Conservation (phyloP, 2,113 vertebrate species). For the Eptesicus fuscus region DNA sequence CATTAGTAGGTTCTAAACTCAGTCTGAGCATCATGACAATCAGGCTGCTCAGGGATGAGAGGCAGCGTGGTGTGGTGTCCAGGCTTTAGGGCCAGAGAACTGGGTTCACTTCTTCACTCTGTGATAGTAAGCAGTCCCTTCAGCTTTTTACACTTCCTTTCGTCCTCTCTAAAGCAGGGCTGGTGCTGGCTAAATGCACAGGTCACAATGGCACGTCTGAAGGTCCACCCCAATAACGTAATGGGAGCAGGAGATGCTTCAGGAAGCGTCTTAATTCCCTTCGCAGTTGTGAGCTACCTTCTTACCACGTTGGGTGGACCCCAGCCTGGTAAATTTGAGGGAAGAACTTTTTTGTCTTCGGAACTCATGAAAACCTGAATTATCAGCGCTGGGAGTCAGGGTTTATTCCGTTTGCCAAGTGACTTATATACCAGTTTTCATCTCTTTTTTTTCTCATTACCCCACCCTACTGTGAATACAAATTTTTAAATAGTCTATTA, state of each 20-base stretch:
- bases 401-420: neutral
- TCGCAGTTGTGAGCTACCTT: neutral
- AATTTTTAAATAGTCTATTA: neutral
- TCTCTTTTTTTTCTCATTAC: neutral
- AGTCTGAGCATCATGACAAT: fast-evolving
- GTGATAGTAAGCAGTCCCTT: neutral
- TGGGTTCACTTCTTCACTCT: neutral
- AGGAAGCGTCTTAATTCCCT: neutral
- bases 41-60: neutral
- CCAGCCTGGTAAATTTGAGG: neutral
- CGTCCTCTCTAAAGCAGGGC: neutral
- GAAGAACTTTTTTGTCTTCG: neutral
- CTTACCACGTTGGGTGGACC: neutral
- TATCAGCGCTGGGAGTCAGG: neutral
- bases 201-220: neutral
- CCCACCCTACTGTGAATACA: neutral
- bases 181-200: neutral
- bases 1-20: neutral
- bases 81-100: neutral
- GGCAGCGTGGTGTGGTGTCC: too few relatives aligned
- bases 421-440: neutral
- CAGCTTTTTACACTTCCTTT: neutral
- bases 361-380: neutral
- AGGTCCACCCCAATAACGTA: neutral
- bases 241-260: neutral